These are phyloP conservation scores for Cavia aperea DNA, from an alignment of 2,113 vertebrate species.

Conservation along the genomic window DNA sequence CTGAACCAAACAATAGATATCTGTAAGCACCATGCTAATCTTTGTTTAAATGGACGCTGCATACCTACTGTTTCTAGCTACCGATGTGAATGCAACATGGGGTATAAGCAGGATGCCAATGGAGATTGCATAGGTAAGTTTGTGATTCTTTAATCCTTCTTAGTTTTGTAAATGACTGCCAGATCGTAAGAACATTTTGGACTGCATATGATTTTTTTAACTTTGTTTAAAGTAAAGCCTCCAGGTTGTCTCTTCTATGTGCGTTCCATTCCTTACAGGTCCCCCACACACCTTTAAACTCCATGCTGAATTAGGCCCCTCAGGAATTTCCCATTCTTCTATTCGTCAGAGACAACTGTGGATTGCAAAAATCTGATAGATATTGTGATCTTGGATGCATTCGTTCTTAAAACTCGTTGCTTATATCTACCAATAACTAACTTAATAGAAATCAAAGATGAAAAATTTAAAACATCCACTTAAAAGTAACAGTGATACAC, in stretches of 20 bases:
- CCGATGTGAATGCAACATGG: slow-evolving; percentile 99
- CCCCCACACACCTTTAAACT: neutral
- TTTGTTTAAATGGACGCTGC: slow-evolving; percentile 96
- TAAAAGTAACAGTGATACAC: neutral
- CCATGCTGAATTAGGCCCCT: neutral
- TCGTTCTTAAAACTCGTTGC: neutral
- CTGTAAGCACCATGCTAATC: slow-evolving; percentile 94
- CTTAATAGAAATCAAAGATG: neutral
- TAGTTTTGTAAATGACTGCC: neutral
- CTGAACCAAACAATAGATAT: slow-evolving; percentile 93
- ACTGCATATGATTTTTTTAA: neutral
- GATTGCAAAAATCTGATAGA: neutral
- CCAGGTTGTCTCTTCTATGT: neutral
- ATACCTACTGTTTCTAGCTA: slow-evolving; percentile 91
- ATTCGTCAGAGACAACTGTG: neutral
- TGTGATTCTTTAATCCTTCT: neutral
- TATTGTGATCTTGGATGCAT: neutral
- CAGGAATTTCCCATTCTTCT: neutral
- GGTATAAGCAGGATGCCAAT: slow-evolving; percentile 91
- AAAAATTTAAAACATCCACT: neutral
- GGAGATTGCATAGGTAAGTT: slow-evolving; percentile 92
- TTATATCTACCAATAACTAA: neutral
- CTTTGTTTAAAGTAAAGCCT: neutral
- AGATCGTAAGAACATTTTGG: neutral
- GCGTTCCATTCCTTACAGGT: accelerated